Base-by-base conservation (phyloP, 2,113 vertebrate genomes). In the Grammomys surdaster region DNA sequence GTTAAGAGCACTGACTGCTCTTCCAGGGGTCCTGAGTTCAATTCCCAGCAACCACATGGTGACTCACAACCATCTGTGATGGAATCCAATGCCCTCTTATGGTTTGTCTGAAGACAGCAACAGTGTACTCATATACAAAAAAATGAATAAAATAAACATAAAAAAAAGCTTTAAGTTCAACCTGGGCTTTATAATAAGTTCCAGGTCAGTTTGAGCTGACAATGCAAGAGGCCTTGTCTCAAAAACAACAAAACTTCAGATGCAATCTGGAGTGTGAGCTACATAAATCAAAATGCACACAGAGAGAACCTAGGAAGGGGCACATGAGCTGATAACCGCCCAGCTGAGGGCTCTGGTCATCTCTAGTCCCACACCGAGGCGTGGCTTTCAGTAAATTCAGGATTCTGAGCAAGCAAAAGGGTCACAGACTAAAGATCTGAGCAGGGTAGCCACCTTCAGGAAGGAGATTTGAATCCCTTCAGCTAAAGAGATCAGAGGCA, bases 331-430 rank as follows among this genome's bases (percentile, higher is more conserved):
- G 75, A 78, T 28, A 94, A 88, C 60, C 40, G 0, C 11, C 31
- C 48, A 5, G 73, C 31, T 17, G 26, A 48, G 40, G 36, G 43
- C 75, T 88, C 51, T 77, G 14, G 89, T 84, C 91, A n/a, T 93
- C 89, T 94, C 89, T 70, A 51, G 77, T 80, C 76, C 67, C 58
- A 48, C 22, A 40, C 40, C 60, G 58, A 11, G 31, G 40, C 31
- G 1, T 40, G 58, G 84, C 20, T 93, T 92, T 93, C 86, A 60
- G 70, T 82, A 87, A 87, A 89, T 8, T 67, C 43, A 46, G 73
- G 73, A 88, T 88, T 93, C 84, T 88, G 82, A 89, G 63, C 40
- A 60, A 91, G 72, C 69, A 63, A 60, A 94, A 87, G 89, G 81
- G 60, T 86, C 91, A 81, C 9, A 94, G 51, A 73, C 11, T 24